These are phyloP conservation scores for Xestia c-nigrum DNA, from an alignment of 2,888 invertebrate genomes.

Conservation along the genomic window DNA sequence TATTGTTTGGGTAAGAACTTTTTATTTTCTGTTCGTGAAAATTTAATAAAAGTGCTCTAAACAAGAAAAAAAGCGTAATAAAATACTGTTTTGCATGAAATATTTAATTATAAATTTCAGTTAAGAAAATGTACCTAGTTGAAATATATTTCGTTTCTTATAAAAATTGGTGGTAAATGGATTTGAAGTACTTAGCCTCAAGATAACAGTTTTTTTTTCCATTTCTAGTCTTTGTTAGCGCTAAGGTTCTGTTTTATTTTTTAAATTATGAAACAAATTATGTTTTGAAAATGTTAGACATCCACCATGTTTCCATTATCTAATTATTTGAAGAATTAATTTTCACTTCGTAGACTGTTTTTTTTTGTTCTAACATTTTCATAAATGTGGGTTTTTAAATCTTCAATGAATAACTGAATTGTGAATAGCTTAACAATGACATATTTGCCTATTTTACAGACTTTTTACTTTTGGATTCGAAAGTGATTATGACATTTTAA, in stretches of 20 bases:
- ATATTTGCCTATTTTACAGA: conserved; percentile 14
- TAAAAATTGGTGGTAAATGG: neutral
- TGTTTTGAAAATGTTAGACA: neutral
- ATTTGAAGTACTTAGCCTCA: neutral
- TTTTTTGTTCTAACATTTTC: neutral
- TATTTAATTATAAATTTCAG: neutral
- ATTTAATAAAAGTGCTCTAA: neutral
- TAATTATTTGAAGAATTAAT: neutral
- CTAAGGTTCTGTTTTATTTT: neutral
- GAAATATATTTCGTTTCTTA: neutral
- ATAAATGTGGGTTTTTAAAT: neutral
- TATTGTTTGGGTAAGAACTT: neutral
- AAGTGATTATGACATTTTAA: neutral
- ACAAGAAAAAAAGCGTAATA: neutral
- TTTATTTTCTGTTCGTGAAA: neutral
- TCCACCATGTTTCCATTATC: neutral
- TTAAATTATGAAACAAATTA: neutral
- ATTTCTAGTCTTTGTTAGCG: neutral
- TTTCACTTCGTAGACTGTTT: neutral
- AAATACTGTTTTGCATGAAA: neutral
- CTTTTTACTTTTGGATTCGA: neutral
- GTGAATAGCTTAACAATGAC: neutral
- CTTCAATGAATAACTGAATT: conserved; percentile 7
- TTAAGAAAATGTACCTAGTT: neutral
- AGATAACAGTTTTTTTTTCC: neutral